A percentile compares a stretch with the other conserved stretches of the same genome.
phyloP scores from a whole-genome alignment of 2,888 invertebrate genomes.

The Lepetodrilus schrolli region DNA sequence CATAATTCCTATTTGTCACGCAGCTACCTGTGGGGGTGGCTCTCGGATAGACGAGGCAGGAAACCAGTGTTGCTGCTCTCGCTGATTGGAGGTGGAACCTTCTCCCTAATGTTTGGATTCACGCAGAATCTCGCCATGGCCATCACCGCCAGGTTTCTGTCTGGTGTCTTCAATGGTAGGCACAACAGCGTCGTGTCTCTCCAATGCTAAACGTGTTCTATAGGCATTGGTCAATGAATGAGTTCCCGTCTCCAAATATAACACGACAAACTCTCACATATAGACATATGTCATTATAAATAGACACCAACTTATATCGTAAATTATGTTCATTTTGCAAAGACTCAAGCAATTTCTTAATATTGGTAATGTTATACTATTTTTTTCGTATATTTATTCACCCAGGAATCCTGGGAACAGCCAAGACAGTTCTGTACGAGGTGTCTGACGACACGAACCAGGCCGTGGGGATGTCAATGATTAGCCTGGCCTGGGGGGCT shows the following conservation, averaged over 20 bases:
- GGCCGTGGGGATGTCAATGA: slow-evolving; percentile 67
- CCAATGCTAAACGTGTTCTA: no score
- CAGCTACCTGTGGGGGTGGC: slow-evolving; percentile 73
- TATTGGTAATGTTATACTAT: no score
- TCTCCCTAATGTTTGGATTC: slow-evolving; percentile 66
- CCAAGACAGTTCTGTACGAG: slow-evolving; percentile 70
- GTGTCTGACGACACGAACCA: slow-evolving; percentile 72
- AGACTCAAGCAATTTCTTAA: no score
- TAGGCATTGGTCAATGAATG: no score
- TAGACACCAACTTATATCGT: no score
- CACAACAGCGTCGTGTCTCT: neutral
- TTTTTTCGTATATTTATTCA: no score
- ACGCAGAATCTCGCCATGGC: slow-evolving; percentile 58
- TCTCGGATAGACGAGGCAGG: slow-evolving; percentile 67
- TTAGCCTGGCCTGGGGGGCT: slow-evolving; percentile 70
- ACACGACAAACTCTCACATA: no score
- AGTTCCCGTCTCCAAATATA: no score
- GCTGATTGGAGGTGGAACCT: slow-evolving; percentile 56
- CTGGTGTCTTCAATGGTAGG: slow-evolving; percentile 68
- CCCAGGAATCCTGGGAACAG: slow-evolving; percentile 67
- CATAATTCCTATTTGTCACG: no score
- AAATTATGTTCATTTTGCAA: no score
- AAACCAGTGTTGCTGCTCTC: slow-evolving; percentile 63
- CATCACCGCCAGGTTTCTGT: slow-evolving; percentile 57
- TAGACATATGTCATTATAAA: no score